phyloP scores from a whole-genome alignment of 1,140 invertebrate species.

The Himalopsyche phryganea region DNA sequence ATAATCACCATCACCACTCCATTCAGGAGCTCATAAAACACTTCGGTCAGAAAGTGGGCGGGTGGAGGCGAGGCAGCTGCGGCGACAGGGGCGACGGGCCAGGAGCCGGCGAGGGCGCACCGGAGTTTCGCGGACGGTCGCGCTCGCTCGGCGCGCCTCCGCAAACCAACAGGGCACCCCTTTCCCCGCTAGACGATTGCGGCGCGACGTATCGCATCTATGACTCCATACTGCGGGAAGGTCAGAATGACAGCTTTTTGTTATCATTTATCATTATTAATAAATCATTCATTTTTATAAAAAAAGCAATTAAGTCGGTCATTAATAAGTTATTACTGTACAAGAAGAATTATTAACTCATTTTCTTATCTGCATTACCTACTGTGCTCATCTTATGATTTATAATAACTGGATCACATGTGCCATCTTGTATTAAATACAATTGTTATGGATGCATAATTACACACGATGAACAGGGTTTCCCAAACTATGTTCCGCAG shows the following conservation, averaged over 20 bases:
- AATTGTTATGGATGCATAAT: too few relatives aligned
- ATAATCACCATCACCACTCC: constrained; percentile 58
- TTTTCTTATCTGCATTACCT: too few relatives aligned
- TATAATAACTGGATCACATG: too few relatives aligned
- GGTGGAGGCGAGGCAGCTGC: constrained; percentile 58
- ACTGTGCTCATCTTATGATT: too few relatives aligned
- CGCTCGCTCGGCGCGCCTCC: constrained; percentile 70
- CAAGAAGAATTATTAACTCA: too few relatives aligned
- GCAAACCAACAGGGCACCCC: constrained; percentile 33
- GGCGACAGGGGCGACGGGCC: constrained; percentile 48
- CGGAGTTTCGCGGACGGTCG: constrained; percentile 69
- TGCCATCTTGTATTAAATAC: too few relatives aligned
- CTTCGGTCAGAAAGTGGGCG: constrained; percentile 64
- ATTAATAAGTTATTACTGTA: too few relatives aligned
- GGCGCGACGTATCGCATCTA: constrained; percentile 78
- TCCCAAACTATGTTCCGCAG: too few relatives aligned
- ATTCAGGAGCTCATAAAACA: constrained; percentile 71
- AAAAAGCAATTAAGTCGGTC: too few relatives aligned
- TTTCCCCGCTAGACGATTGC: constrained; percentile 60
- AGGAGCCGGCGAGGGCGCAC: constrained; percentile 49
- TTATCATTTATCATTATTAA: too few relatives aligned
- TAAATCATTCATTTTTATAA: not conserved
- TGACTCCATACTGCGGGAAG: constrained; percentile 75
- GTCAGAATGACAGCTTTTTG: constrained; percentile 46
- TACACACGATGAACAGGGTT: too few relatives aligned